Conservation (phyloP, 1,140 invertebrate genomes). For the Macrotrachela quadricornifera region DNA sequence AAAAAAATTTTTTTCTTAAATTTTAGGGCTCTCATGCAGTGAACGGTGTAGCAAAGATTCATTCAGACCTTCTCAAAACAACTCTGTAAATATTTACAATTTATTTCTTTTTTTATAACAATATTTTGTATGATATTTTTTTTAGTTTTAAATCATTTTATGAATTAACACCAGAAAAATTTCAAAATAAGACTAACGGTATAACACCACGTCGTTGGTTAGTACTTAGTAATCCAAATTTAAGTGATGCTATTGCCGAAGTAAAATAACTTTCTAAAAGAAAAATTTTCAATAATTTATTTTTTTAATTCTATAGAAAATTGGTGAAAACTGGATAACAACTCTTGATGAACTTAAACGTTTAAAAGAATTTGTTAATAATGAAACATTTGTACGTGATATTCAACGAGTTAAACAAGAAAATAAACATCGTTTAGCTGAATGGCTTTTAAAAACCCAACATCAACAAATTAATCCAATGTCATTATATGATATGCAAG, state of each 20-base stretch:
- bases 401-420: constrained; percentile 83
- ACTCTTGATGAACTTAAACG: constrained; percentile 66
- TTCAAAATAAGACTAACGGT: constrained; percentile 98
- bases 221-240: constrained; percentile 73
- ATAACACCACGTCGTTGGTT: constrained; percentile 92
- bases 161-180: constrained; percentile 78
- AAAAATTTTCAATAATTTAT: neutral
- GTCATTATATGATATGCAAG: constrained; percentile 72
- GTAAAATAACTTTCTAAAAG: constrained; percentile 18
- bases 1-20: no score
- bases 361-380: constrained; percentile 61
- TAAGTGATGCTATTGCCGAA: constrained; percentile 73
- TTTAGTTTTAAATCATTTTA: constrained; percentile 65
- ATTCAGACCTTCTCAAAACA: constrained; percentile 82
- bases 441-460: constrained; percentile 64
- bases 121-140: neutral
- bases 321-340: constrained; percentile 82
- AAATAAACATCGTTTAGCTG: constrained; percentile 74
- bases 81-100: neutral
- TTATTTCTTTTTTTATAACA: neutral
- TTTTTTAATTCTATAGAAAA: constrained; percentile 37
- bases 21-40: constrained; percentile 65
- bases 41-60: constrained; percentile 88
- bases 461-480: constrained; percentile 69
- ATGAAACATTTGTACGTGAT: constrained; percentile 61